Conservation (phyloP, 2,888 invertebrate genomes). For the Amphimallon solstitiale region DNA sequence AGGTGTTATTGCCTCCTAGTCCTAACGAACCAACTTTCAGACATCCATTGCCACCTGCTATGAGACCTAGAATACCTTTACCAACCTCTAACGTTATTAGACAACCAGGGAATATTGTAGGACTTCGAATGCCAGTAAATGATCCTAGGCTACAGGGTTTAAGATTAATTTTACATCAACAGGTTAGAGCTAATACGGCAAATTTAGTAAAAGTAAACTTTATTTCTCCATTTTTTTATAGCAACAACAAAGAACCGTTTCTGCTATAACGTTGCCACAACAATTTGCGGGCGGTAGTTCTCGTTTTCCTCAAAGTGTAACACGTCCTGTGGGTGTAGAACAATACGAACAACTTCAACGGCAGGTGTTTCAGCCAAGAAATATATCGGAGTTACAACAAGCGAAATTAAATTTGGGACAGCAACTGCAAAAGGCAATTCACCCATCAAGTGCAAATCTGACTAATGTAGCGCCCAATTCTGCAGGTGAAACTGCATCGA, state of each 20-base stretch:
- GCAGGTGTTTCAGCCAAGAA: slow-evolving; percentile 42
- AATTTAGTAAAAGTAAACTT: slow-evolving; percentile 2
- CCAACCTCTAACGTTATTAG: slow-evolving; percentile 53
- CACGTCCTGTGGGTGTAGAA: slow-evolving; percentile 55
- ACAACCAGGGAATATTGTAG: slow-evolving; percentile 52
- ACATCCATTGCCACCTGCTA: slow-evolving; percentile 72
- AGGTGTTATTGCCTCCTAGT: slow-evolving; percentile 50
- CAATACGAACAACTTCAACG: slow-evolving; percentile 56
- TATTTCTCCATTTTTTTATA: slow-evolving; percentile 35
- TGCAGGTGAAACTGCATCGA: slow-evolving; percentile 52
- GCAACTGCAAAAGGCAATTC: slow-evolving; percentile 22
- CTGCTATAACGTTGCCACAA: slow-evolving; percentile 40
- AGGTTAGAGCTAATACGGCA: slow-evolving; percentile 43
- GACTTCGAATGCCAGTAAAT: slow-evolving; percentile 56
- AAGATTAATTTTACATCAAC: slow-evolving; percentile 66
- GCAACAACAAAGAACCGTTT: slow-evolving; percentile 43
- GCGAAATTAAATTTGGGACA: slow-evolving; percentile 48
- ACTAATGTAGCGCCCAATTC: slow-evolving; percentile 26
- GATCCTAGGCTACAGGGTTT: slow-evolving; percentile 65
- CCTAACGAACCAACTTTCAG: slow-evolving; percentile 73
- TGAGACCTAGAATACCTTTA: slow-evolving; percentile 65
- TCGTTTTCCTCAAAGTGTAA: slow-evolving; percentile 34
- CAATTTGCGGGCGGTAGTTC: slow-evolving; percentile 42
- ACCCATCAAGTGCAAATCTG: slow-evolving; percentile 18
- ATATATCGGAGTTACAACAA: slow-evolving; percentile 48